Conservation (phyloP, 2,797 vertebrate species). For the Dryobates pubescens region DNA sequence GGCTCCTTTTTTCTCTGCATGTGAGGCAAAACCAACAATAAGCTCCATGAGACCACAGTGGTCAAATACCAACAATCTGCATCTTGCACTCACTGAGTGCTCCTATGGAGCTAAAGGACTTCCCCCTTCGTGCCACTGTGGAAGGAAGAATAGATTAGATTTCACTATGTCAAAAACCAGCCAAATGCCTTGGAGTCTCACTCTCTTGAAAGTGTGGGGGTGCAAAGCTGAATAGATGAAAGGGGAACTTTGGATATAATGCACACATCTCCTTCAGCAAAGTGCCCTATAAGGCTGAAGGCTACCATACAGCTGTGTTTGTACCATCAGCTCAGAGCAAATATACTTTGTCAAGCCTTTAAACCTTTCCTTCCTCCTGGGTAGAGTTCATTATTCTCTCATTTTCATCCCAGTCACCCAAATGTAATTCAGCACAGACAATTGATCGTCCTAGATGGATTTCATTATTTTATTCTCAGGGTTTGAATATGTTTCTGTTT, state of each 20-base stretch:
- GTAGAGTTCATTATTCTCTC: not conserved
- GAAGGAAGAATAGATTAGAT: not conserved
- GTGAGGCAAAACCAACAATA: not conserved
- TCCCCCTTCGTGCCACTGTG: not conserved
- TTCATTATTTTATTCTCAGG: not conserved
- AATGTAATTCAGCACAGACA: not conserved
- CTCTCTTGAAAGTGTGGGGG: not conserved
- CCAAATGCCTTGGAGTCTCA: not conserved
- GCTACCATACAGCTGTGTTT: not conserved
- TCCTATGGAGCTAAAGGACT: not conserved
- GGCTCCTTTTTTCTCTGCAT: not conserved
- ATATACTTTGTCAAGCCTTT: not conserved
- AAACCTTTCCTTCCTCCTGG: not conserved
- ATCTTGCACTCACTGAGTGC: not conserved
- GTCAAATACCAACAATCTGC: not conserved
- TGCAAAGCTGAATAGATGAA: not conserved
- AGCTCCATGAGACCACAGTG: not conserved
- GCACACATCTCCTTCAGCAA: not conserved
- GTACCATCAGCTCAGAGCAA: not conserved
- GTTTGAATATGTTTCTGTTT: not conserved
- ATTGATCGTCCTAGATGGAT: not conserved
- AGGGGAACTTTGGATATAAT: not conserved
- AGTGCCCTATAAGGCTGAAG: not conserved
- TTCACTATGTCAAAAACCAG: not conserved
- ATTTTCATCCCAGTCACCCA: not conserved